Evolutionary conservation across 2,888 invertebrate genomes (phyloP), one percentile per base, ranked within the genome.

Genomic region (Unio pictorum): DNA sequence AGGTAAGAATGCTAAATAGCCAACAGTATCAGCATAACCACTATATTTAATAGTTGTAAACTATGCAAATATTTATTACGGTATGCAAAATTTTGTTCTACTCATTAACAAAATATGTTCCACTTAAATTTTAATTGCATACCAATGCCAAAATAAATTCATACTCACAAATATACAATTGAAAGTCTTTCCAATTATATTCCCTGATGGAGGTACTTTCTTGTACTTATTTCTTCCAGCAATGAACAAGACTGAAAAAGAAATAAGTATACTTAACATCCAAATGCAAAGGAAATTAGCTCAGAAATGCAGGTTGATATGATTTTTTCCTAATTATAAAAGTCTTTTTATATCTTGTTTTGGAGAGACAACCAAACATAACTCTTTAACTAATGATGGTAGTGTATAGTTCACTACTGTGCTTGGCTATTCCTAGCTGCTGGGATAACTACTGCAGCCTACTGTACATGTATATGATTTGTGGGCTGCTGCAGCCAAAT

Each of bases 181-280:
- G 28, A 93, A 91, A 0, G 97, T 96, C 87, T 93, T 92, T 4
- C 95, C 92, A 28, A 97, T 91, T 79, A 98, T 92, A 86, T 97
- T 97, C 45, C 96, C 97, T 67, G 94, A 92, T 0, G 97, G 95
- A 61, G 94, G 93, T 79, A 93, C 93, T 58, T 95, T 93, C 73
- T 92, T 93, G 86, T 98, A 98, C 79, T 94, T 80, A 1, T 92
- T 92, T 85, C 93, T 95, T 4, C 98, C 98, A 64, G 93, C 84
- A 56, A 95, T 91, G 87, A 98, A 98, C 75, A 97, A 92, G 23
- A 95, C 95, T 96, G 79, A 63, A 77, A 81, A 56, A 55, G 61
- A 67, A 68, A 8, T 8, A 72, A 61, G 45, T 59, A 3, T 60
- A 59, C 20, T 5, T 20, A 64, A 62, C 28, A 57, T 11, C 11